Evolutionary conservation across 1,140 invertebrate genomes (phyloP).

Genomic region (Drosophila albomicans): DNA sequence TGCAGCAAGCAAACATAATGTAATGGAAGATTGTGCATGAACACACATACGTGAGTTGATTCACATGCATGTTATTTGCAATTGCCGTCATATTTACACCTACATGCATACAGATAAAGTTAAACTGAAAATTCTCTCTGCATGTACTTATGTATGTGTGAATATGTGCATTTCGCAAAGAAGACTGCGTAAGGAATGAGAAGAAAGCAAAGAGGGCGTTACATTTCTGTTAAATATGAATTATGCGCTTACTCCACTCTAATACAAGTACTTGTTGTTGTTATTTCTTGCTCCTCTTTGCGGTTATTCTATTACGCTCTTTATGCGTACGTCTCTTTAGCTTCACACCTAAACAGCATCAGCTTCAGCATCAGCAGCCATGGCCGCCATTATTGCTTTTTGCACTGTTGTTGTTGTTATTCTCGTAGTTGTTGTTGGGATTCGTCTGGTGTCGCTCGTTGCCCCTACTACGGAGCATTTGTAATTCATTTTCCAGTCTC

Average conservation of each 20-base stretch:
- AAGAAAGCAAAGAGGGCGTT: conserved; percentile 44
- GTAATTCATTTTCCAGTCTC: conserved; percentile 76
- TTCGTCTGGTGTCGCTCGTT: conserved; percentile 23
- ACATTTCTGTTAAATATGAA: conserved; percentile 63
- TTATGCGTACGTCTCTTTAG: conserved; percentile 31
- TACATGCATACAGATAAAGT: neutral
- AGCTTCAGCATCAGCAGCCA: conserved; percentile 7
- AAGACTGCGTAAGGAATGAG: conserved; percentile 45
- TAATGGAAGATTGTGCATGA: conserved; percentile 5
- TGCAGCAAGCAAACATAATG: conserved; percentile 16
- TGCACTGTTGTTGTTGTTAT: neutral
- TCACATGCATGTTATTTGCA: conserved; percentile 5
- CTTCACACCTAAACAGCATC: conserved; percentile 40
- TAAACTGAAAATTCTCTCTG: conserved; percentile 1
- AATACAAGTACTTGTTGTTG: conserved; percentile 47
- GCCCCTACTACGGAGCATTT: conserved; percentile 42
- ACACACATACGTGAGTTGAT: conserved; percentile 1
- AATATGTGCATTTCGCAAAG: conserved; percentile 9
- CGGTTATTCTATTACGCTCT: conserved; percentile 55
- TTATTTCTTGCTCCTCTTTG: conserved; percentile 18
- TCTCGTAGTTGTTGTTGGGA: conserved; percentile 30
- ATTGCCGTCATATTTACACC: neutral
- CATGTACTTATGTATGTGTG: neutral
- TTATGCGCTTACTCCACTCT: conserved; percentile 70
- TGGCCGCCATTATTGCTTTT: conserved; percentile 33